Percentiles rank a stretch among this genome's conserved stretches.
These are phyloP conservation scores for Tetranychus truncatus DNA, from an alignment of 2,888 invertebrate genomes.

Conservation along the genomic window DNA sequence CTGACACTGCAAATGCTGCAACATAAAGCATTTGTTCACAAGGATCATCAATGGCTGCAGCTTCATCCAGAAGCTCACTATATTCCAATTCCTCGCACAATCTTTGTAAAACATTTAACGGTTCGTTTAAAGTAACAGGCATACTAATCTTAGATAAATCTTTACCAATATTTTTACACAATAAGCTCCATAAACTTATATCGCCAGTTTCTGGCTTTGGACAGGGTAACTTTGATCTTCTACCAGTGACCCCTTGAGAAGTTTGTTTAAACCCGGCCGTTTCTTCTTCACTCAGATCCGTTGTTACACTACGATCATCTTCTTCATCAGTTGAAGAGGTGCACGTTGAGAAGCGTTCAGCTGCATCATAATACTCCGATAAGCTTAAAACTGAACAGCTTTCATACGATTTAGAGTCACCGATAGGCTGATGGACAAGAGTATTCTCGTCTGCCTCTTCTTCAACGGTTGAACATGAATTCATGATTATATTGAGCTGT, in stretches of 20 bases:
- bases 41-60: conserved; percentile 45
- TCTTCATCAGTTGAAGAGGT: conserved; percentile 49
- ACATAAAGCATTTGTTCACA: conserved; percentile 53
- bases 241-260: not conserved
- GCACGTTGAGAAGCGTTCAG: conserved; percentile 40
- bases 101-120: conserved; percentile 47
- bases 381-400: conserved; percentile 52
- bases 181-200: conserved; percentile 56
- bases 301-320: conserved; percentile 26
- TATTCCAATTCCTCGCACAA: conserved; percentile 68
- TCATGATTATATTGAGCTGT: conserved; percentile 15
- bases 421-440: conserved; percentile 38
- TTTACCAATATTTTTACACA: conserved; percentile 64
- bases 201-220: conserved; percentile 55
- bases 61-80: conserved; percentile 56
- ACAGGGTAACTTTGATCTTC: conserved; percentile 41
- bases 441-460: conserved; percentile 17
- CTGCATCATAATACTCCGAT: conserved; percentile 63
- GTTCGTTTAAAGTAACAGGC: conserved; percentile 69
- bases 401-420: conserved; percentile 51
- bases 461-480: conserved; percentile 8
- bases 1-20: conserved; percentile 61
- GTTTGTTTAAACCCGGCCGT: conserved; percentile 22
- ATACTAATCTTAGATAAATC: conserved; percentile 66
- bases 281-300: conserved; percentile 21